Conservation (phyloP, 92 coral and sea anemone species). For the Hydrozoanthus gracilis region DNA sequence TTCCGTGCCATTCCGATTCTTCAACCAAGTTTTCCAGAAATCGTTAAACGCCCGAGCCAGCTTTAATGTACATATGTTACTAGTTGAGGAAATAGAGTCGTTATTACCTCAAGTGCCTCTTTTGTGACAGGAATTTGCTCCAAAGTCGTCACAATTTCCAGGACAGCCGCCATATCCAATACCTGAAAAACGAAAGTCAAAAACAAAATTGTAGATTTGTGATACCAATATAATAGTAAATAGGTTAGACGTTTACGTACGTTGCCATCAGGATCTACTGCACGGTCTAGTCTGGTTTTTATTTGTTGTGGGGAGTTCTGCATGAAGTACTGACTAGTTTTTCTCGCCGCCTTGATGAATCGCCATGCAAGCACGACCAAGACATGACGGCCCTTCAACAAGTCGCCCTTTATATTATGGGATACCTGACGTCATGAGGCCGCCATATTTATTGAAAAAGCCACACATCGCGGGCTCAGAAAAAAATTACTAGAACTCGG, state of each 20-base stretch:
- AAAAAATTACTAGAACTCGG: background rate
- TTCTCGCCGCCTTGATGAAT: constrained; percentile 76
- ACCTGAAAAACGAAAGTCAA: constrained; percentile 76
- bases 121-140: constrained; percentile 97
- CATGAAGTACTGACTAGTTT: constrained; percentile 88
- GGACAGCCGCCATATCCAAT: constrained; percentile 99
- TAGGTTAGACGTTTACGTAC: constrained; percentile 68
- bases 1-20: background rate
- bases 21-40: background rate
- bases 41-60: background rate
- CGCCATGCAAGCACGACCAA: constrained; percentile 99
- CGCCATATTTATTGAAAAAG: constrained; percentile 69
- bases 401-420: constrained; percentile 92
- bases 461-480: constrained; percentile 92
- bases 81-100: background rate
- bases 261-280: constrained; percentile 99
- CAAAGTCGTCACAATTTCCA: constrained; percentile 94
- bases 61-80: background rate
- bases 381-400: constrained; percentile 98
- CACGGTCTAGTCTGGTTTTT: constrained; percentile 99
- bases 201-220: constrained; percentile 60
- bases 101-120: constrained; percentile 96
- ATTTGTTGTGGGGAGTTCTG: constrained; percentile 99
- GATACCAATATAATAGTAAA: constrained; percentile 6
- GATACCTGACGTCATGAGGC: constrained; percentile 99